Percentiles rank a stretch among this genome's conserved stretches.
These are phyloP conservation scores for Mimas tiliae DNA, from an alignment of 2,888 invertebrate genomes.

Conservation along the genomic window DNA sequence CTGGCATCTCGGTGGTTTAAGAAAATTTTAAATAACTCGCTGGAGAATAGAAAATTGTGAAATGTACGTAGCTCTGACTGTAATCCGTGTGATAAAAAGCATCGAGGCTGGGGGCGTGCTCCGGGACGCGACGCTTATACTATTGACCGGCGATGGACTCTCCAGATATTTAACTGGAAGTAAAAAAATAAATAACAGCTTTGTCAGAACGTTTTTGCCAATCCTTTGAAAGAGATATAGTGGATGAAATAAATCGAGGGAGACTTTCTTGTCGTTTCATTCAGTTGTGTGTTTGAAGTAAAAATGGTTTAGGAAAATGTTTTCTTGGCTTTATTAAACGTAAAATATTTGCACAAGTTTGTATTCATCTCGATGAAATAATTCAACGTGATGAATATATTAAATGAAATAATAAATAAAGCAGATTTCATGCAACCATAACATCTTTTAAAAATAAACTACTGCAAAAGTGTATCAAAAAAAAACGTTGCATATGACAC, in stretches of 20 bases:
- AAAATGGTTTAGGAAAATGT: neutral
- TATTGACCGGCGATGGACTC: slow-evolving; percentile 67
- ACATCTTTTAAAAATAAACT: neutral
- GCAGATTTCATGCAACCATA: neutral
- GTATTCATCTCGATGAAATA: no score
- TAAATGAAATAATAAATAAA: neutral
- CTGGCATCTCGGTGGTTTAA: slow-evolving; percentile 39
- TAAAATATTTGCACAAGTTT: neutral
- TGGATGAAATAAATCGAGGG: slow-evolving; percentile 16
- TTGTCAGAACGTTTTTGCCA: slow-evolving; percentile 48
- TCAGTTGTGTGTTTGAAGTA: slow-evolving; percentile 4
- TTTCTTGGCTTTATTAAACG: slow-evolving; percentile 1
- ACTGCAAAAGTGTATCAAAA: neutral
- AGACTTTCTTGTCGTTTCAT: slow-evolving; percentile 15
- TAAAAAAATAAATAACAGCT: slow-evolving; percentile 67
- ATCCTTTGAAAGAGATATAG: slow-evolving; percentile 21
- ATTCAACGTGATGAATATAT: no score
- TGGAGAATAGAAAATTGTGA: slow-evolving; percentile 62
- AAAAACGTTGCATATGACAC: slow-evolving; percentile 6
- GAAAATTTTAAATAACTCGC: slow-evolving; percentile 67
- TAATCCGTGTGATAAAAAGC: slow-evolving; percentile 69
- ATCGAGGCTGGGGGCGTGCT: slow-evolving; percentile 44
- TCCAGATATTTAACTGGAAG: slow-evolving; percentile 66
- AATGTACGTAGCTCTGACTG: slow-evolving; percentile 54
- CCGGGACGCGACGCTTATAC: slow-evolving; percentile 55